A percentile compares a stretch with the other conserved stretches of the same genome.
Conservation (phyloP, 2,113 vertebrate genomes). For the Campylorhamphus procurvoides region DNA sequence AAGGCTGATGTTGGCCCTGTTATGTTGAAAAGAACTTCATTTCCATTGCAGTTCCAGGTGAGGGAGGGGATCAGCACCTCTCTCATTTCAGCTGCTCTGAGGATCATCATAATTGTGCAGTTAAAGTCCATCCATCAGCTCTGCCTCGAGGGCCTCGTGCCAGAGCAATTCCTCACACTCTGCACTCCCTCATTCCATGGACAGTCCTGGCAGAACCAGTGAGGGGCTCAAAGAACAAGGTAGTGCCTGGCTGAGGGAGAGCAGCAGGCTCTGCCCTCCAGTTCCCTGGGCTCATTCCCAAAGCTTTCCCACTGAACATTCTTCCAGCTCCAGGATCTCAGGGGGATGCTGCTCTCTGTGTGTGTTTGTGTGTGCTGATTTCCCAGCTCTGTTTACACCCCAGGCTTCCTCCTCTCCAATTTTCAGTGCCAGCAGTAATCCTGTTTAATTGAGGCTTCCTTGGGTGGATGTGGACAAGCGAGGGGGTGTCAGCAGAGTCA, state of each 20-base stretch:
- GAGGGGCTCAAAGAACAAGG: background rate
- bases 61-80: conserved; percentile 4
- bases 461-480: background rate
- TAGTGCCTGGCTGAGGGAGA: background rate
- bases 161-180: background rate
- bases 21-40: background rate
- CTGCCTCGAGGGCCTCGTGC: background rate
- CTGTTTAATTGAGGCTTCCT: background rate
- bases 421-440: background rate
- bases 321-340: background rate
- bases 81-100: background rate
- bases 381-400: background rate
- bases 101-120: background rate
- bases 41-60: conserved; percentile 32
- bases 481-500: background rate
- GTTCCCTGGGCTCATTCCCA: background rate
- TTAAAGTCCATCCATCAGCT: background rate
- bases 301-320: background rate
- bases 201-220: background rate
- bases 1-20: background rate
- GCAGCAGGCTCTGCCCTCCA: background rate
- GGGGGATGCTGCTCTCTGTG: background rate
- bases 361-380: background rate
- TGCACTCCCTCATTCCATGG: background rate
- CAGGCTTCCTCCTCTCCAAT: background rate